phyloP scores from a whole-genome alignment of 2,888 invertebrate species.

The Chrysina gloriosa region DNA sequence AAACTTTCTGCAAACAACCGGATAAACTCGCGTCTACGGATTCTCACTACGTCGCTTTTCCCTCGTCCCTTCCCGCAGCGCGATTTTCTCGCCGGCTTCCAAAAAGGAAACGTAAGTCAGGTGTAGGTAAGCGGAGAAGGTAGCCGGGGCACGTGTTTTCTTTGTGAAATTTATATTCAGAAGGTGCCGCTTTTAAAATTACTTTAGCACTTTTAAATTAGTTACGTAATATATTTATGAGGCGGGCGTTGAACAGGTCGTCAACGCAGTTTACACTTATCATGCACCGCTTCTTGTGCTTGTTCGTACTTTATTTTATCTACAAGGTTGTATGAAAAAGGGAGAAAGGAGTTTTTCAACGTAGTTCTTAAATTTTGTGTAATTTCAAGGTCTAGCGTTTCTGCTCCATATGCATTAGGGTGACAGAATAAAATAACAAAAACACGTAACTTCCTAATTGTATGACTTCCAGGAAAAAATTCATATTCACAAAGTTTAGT shows the following conservation, averaged over 20 bases:
- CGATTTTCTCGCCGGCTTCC: background rate
- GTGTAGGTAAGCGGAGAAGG: slow-evolving; percentile 9
- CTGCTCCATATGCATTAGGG: too few relatives aligned
- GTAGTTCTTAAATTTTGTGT: too few relatives aligned
- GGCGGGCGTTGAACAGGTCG: slow-evolving; percentile 47
- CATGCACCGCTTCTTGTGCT: too few relatives aligned
- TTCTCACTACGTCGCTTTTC: background rate
- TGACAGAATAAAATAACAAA: too few relatives aligned
- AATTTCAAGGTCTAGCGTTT: too few relatives aligned
- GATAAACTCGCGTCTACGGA: slow-evolving; percentile 54
- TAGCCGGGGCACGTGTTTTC: slow-evolving; percentile 58
- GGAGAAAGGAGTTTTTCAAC: too few relatives aligned
- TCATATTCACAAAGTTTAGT: too few relatives aligned
- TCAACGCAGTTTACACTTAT: slow-evolving; percentile 40
- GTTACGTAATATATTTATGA: slow-evolving; percentile 58
- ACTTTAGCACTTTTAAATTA: slow-evolving; percentile 61
- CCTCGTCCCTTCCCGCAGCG: background rate
- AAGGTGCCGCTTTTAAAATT: slow-evolving; percentile 58
- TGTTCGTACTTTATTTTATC: too few relatives aligned
- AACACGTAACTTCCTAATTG: too few relatives aligned
- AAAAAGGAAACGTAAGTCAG: background rate
- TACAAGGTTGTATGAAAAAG: too few relatives aligned
- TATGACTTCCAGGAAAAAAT: too few relatives aligned
- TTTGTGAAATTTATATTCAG: slow-evolving; percentile 57
- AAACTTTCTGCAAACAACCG: slow-evolving; percentile 61